These are phyloP conservation scores for Penaeus japonicus DNA, from an alignment of 1,140 invertebrate species.

Conservation along the genomic window DNA sequence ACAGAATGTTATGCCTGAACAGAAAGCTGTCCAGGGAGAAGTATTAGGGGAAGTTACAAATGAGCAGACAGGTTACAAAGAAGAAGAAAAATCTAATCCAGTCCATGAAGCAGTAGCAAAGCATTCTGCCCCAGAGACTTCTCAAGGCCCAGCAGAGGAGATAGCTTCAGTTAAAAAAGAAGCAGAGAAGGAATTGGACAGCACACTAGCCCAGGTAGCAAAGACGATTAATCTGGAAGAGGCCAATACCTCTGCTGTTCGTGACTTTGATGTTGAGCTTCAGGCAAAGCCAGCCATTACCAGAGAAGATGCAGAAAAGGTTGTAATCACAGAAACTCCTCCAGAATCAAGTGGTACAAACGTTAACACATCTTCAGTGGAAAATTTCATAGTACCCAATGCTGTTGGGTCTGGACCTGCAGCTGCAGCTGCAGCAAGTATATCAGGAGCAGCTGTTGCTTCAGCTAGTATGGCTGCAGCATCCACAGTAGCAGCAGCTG, in stretches of 20 bases:
- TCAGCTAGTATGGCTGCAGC: neutral
- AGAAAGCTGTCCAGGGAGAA: neutral
- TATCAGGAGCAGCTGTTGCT: neutral
- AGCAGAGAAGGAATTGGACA: neutral
- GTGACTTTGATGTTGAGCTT: too few species aligned
- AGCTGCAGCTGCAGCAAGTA: neutral
- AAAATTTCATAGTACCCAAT: too few species aligned
- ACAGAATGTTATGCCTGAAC: neutral
- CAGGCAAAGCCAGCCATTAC: too few species aligned
- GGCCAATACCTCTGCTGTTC: too few species aligned
- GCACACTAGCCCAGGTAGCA: neutral
- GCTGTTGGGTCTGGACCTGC: neutral
- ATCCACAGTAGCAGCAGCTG: neutral
- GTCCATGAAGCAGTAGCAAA: neutral
- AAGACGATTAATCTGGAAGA: too few species aligned
- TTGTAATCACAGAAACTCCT: too few species aligned
- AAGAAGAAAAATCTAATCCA: neutral
- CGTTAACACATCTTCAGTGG: too few species aligned
- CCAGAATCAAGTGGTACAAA: too few species aligned
- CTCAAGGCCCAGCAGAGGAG: neutral
- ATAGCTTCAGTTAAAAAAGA: neutral
- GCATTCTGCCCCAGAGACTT: neutral
- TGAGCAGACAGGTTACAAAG: neutral
- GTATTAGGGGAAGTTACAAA: neutral
- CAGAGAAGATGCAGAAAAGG: too few species aligned